These are phyloP conservation scores for Ethmia dodecea DNA, from an alignment of 2,888 invertebrate genomes.

Conservation along the genomic window DNA sequence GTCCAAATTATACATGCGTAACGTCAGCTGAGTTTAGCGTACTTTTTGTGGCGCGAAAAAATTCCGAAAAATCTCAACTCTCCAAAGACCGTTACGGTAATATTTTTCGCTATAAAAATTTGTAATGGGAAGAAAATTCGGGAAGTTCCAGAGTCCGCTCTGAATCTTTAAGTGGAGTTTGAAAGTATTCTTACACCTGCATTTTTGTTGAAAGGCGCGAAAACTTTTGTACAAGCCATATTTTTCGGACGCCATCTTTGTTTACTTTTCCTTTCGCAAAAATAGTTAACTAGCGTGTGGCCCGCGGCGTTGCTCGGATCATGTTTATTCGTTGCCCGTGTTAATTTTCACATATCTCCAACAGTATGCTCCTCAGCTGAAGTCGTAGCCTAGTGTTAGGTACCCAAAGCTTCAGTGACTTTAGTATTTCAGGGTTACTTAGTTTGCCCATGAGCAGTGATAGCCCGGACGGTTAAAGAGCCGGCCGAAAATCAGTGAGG, in stretches of 20 bases:
- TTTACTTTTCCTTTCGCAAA: too few species aligned
- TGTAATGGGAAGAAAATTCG: neutral
- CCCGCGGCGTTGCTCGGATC: too few species aligned
- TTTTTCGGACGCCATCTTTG: neutral
- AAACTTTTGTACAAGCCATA: neutral
- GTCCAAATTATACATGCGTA: neutral
- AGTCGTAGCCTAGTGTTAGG: too few species aligned
- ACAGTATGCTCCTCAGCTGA: too few species aligned
- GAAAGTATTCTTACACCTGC: constrained; percentile 13
- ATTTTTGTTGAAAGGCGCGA: neutral
- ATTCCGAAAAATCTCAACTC: neutral
- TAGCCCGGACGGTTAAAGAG: too few species aligned
- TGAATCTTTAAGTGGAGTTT: constrained; percentile 1
- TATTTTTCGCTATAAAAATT: neutral
- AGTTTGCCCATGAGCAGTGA: too few species aligned
- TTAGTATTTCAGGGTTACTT: too few species aligned
- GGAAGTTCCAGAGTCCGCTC: neutral
- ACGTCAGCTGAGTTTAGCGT: neutral
- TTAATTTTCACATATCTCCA: too few species aligned
- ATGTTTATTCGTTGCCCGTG: too few species aligned
- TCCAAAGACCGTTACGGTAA: neutral
- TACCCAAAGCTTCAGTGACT: too few species aligned
- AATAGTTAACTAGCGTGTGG: too few species aligned
- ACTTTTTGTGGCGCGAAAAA: neutral
- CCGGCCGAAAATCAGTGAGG: too few species aligned